Evolutionary conservation across 37 sponge, comb jelly and placozoan genomes (phyloP), one percentile per base, ranked within the genome.

Genomic region (Mnemiopsis leidyi): DNA sequence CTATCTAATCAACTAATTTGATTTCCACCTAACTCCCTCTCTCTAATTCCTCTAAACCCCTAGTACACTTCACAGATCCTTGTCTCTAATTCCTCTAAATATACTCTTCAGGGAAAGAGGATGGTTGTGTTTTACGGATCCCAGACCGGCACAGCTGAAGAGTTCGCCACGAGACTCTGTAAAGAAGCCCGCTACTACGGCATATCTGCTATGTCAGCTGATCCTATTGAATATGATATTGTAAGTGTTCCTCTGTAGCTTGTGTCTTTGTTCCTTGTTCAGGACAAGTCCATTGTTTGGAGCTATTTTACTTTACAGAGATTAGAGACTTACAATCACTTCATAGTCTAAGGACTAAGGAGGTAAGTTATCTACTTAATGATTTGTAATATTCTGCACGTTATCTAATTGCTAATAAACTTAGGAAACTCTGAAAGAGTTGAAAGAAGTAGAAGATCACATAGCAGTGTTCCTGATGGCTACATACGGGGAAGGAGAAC

Each of bases 401-500:
- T n/a, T n/a, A n/a, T n/a, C n/a, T n/a, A n/a, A n/a, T n/a, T n/a
- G n/a, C n/a, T n/a, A n/a, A n/a, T n/a, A n/a, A n/a, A n/a, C n/a
- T n/a, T 93, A 96, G 96, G 97, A 97, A 25, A 95, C 95, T 34
- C 69, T 98, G 29, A 30, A 71, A 3, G 94, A 94, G 61, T 38
- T 97, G 76, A 69, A 92, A 23, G 95, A 96, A 38, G 95, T 95
- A 35, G 95, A 97, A 39, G 94, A 94, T 21, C 94, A 93, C 13
- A 76, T 98, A 23, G 96, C 93, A 38, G 92, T 98, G 69, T 97
- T 98, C 82, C 95, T 96, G 48, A 48, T 98, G 94, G 97, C 99
- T 18, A 98, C 99, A 0, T 97, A 98, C 75, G 99, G 99, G 21
- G 99, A 97, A 38, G 99, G 99, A 36, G 99, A 98, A 68, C 99